Percentiles rank a stretch among this genome's conserved stretches.
Evolutionary conservation across 2,797 vertebrate genomes (phyloP).

Genomic region (Cirrhinus molitorella): DNA sequence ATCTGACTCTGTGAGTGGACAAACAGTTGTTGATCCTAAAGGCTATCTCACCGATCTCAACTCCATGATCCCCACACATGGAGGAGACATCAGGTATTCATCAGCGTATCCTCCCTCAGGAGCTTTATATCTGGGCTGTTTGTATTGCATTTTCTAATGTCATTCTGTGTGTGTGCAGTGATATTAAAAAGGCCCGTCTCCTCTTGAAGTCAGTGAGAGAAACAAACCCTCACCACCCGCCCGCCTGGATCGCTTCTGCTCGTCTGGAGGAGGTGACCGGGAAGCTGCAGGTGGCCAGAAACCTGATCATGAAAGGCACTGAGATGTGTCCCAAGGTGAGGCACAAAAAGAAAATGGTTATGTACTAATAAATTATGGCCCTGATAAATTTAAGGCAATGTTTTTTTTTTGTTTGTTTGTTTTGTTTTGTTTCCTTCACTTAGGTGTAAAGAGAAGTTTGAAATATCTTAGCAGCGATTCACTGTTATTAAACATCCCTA

Average conservation of each 20-base stretch:
- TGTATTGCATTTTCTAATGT: not conserved
- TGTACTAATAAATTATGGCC: not conserved
- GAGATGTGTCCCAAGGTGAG: conserved; percentile 99
- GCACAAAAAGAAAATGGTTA: not conserved
- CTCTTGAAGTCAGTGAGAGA: conserved; percentile 97
- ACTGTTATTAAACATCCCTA: not conserved
- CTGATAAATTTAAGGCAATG: not conserved
- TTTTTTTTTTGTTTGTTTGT: too few relatives aligned
- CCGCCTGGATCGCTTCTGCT: conserved; percentile 98
- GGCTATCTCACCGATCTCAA: conserved; percentile 98
- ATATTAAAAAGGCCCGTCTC: conserved; percentile 97
- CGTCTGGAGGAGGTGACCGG: conserved; percentile 97
- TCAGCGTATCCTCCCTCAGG: not conserved
- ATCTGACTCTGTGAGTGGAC: conserved; percentile 98
- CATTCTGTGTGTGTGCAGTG: conserved; percentile 74
- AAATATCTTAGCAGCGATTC: not conserved
- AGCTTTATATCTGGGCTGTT: not conserved
- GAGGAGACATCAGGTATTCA: conserved; percentile 89
- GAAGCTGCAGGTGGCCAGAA: conserved; percentile 95
- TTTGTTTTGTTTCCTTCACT: too few relatives aligned
- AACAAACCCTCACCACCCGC: conserved; percentile 97
- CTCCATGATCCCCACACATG: conserved; percentile 98
- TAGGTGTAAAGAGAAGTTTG: not conserved
- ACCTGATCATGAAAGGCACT: conserved; percentile 98
- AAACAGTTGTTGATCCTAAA: conserved; percentile 98